Evolutionary conservation across 1,140 invertebrate species (phyloP), one percentile per base, ranked within the genome.

Genomic region (Triops longicaudatus): DNA sequence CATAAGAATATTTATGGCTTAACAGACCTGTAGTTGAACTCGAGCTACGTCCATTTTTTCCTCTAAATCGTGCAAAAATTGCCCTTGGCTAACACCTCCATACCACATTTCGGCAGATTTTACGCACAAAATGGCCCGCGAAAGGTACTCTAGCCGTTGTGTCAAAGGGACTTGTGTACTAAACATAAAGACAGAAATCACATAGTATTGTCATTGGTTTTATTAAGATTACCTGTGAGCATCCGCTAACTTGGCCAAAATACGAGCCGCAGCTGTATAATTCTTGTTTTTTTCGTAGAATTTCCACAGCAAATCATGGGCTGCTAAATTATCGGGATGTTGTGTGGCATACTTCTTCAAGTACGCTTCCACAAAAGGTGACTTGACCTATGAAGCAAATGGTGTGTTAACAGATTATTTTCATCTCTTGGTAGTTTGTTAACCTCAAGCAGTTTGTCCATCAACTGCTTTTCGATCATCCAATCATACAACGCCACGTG

Each of bases 401-500:
- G 22, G 14, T 1, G 14, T 1, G 22, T 63, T 22, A 17, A 63
- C 10, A 2, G 50, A 5, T 63, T 17, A 17, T 63, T 63, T 63
- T 11, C 50, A 6, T 1, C 6, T 22, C 50, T n/a, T 4, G 6
- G 1, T n/a, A 74, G 63, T 22, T 74, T 37, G 31, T 89, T 85
- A 80, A 94, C 87, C 82, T 91, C 87, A 77, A 97, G 86, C 76
- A 98, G 84, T 83, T 94, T 93, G 78, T 91, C 90, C 74, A 89
- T 87, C 81, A 93, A 86, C 80, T 91, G 88, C 81, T 91, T 90
- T 22, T 90, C 88, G 43, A 97, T 88, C 83, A 99, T 88, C 97
- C 97, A 99, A 80, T 95, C 92, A 83, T 98, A 99, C 0, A 99
- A 86, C 0, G 92, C 89, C 0, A 94, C 90, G 83, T 99, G 96